Conservation (phyloP, 2,888 invertebrate species). For the Alloplasta piceator region DNA sequence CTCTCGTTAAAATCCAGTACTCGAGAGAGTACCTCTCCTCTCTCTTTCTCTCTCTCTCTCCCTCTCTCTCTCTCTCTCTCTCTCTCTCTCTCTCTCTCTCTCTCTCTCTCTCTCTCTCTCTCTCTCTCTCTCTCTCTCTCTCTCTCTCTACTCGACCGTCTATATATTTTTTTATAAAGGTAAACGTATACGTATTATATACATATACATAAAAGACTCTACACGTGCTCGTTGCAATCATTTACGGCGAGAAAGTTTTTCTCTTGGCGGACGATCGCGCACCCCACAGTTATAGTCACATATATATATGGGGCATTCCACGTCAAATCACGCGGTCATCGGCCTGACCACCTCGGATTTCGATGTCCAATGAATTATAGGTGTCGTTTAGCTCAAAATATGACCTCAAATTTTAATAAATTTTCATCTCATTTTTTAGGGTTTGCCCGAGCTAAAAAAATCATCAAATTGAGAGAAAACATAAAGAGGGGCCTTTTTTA, state of each 20-base stretch:
- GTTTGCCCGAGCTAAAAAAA: too few relatives aligned
- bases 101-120: neutral
- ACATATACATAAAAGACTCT: conserved; percentile 11
- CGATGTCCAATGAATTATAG: too few relatives aligned
- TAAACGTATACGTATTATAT: conserved; percentile 27
- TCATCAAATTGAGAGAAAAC: too few relatives aligned
- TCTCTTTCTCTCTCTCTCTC: neutral
- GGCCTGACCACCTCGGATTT: too few relatives aligned
- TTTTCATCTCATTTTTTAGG: too few relatives aligned
- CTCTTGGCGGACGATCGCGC: conserved; percentile 50
- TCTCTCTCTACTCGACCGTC: conserved; percentile 16
- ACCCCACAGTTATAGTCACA: conserved; percentile 1
- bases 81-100: neutral
- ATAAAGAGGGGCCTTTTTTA: too few relatives aligned
- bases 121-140: neutral
- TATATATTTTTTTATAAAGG: conserved; percentile 46
- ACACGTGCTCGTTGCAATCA: conserved; percentile 59
- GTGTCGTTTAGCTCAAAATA: too few relatives aligned
- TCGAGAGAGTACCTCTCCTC: conserved; percentile 14
- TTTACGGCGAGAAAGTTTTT: conserved; percentile 77
- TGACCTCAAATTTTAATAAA: too few relatives aligned
- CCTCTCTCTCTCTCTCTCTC: conserved; percentile 14
- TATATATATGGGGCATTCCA: neutral
- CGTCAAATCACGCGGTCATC: too few relatives aligned
- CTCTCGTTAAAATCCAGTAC: conserved; percentile 61